These are phyloP conservation scores for Epinephelus malabaricus DNA, from an alignment of 2,797 vertebrate genomes.

Conservation along the genomic window DNA sequence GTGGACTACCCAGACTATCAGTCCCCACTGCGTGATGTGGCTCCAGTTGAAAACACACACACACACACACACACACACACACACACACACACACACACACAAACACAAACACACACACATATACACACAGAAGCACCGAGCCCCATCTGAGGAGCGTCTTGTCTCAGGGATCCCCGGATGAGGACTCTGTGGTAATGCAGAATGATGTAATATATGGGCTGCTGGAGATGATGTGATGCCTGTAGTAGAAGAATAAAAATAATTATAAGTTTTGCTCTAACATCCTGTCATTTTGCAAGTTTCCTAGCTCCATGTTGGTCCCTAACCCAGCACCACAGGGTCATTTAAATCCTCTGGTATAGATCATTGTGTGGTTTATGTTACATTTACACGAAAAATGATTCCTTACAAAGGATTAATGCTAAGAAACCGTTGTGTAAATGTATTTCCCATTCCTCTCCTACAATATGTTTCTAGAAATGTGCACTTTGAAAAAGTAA, in stretches of 20 bases:
- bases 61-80: no score
- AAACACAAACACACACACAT: no score
- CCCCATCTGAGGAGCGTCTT: background rate
- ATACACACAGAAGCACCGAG: no score
- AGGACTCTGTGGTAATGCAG: background rate
- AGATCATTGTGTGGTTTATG: background rate
- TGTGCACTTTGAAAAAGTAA: background rate
- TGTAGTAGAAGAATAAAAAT: background rate
- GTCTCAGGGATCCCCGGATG: background rate
- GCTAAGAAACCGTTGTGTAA: no score
- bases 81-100: no score
- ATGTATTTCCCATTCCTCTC: background rate
- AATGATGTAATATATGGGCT: background rate
- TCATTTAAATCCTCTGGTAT: background rate
- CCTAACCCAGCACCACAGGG: background rate
- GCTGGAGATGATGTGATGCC: background rate
- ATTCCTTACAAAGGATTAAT: no score
- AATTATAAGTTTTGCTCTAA: background rate
- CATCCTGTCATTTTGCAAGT: background rate
- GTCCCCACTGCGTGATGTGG: background rate
- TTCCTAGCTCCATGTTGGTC: background rate
- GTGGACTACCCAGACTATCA: background rate
- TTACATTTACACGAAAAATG: no score
- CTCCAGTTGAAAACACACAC: no score
- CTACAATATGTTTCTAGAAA: conserved; percentile 5